A percentile compares a stretch with the other conserved stretches of the same genome.
These are phyloP conservation scores for Monopterus albus DNA, from an alignment of 2,113 vertebrate species.

Conservation along the genomic window DNA sequence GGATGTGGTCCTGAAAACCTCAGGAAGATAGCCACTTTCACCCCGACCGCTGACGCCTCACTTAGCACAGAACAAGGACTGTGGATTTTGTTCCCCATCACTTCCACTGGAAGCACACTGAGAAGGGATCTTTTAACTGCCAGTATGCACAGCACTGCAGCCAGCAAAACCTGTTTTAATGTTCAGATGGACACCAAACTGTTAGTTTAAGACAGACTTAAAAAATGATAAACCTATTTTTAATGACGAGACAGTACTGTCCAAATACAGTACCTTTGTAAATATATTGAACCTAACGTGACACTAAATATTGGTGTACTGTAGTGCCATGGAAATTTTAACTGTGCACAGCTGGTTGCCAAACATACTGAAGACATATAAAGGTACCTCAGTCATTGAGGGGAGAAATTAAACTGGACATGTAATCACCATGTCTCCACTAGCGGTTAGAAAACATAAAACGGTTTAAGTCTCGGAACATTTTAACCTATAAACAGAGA, in stretches of 20 bases:
- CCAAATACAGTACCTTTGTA: background rate
- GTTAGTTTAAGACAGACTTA: background rate
- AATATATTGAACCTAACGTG: background rate
- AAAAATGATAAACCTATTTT: background rate
- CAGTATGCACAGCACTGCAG: background rate
- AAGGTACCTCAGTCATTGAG: background rate
- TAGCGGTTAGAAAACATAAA: constrained; percentile 14
- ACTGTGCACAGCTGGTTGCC: background rate
- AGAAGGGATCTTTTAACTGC: background rate
- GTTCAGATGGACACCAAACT: background rate
- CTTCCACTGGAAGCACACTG: background rate
- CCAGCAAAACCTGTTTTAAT: background rate
- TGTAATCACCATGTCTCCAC: background rate
- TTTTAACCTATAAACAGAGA: background rate
- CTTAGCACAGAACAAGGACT: background rate
- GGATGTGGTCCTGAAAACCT: background rate
- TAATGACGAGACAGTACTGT: background rate
- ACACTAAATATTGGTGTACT: no score
- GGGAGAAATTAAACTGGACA: background rate
- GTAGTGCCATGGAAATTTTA: background rate
- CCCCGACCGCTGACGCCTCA: no score
- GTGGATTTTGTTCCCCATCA: background rate
- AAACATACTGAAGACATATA: background rate
- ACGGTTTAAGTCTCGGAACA: background rate
- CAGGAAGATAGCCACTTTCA: background rate